Percentiles rank a stretch among this genome's conserved stretches.
These are phyloP conservation scores for Bovichtus diacanthus DNA, from an alignment of 2,797 vertebrate genomes.

Conservation along the genomic window DNA sequence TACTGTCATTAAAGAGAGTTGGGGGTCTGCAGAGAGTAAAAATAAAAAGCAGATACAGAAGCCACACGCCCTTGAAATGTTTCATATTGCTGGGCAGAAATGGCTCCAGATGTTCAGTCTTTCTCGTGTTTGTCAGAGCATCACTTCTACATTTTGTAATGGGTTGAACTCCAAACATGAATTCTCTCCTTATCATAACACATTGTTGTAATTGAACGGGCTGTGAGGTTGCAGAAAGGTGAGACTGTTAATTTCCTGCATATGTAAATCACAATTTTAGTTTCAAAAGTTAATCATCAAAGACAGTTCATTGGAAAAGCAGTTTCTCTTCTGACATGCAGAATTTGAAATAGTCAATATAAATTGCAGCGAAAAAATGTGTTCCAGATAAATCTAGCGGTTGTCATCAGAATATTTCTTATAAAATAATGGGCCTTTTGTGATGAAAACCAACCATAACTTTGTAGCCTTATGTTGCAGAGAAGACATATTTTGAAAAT, in stretches of 20 bases:
- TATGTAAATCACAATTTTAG: not conserved
- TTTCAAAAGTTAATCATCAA: conserved; percentile 10
- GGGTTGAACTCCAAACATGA: conserved; percentile 61
- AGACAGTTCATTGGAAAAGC: not conserved
- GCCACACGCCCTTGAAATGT: conserved; percentile 48
- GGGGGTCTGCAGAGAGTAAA: conserved; percentile 52
- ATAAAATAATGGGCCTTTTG: conserved; percentile 3
- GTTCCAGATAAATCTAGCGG: not conserved
- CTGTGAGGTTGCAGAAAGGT: conserved; percentile 10
- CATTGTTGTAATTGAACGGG: conserved; percentile 31
- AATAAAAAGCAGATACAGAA: conserved; percentile 48
- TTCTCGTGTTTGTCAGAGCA: conserved; percentile 58
- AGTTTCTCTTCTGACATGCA: conserved; percentile 7
- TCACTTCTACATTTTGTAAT: conserved; percentile 42
- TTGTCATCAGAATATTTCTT: conserved; percentile 14
- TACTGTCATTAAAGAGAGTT: conserved; percentile 66
- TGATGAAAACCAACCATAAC: conserved; percentile 15
- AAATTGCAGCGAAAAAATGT: not conserved
- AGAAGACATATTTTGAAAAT: conserved; percentile 46
- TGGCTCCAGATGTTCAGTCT: conserved; percentile 55
- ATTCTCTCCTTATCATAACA: conserved; percentile 38
- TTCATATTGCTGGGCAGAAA: conserved; percentile 61
- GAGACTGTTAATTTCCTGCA: conserved; percentile 12
- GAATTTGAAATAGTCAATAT: not conserved
- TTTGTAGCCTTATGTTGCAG: conserved; percentile 1